Base-by-base conservation (phyloP, 2,888 invertebrate genomes). In the Pyrochroa serraticornis region DNA sequence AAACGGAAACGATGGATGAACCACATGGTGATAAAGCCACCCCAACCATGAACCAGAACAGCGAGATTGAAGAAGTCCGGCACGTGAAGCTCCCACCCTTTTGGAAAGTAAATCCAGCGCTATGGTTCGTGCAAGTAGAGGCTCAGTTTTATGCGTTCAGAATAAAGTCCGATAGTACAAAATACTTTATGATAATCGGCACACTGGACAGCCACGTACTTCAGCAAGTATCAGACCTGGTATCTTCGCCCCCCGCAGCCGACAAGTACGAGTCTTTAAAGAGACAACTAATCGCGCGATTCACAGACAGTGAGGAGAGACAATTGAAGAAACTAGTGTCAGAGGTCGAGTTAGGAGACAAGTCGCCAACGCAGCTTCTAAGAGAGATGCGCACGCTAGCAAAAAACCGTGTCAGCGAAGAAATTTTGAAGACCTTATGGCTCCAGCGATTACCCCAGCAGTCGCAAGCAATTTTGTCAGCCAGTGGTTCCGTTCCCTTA, bases 111-210 rank as follows among this genome's bases (percentile, higher is more conserved):
- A 57, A 65, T 22, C 57, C 61, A 6, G 51, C 50, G 34, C 46
- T 72, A 13, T 72, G 70, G 69, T 64, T 72, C 34, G 32, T 43
- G 1, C 72, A 72, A 53, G 54, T 72, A 6, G 70, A 72, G 34
- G 55, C 66, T 5, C 62, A 66, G 31, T 68, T 68, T 49, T 33
- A 41, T 7, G 47, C 33, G 13, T 14, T 32, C 33, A 53, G 60
- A n/a, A 63, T 67, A 37, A 59, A 53, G 6, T 30, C 46, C 7
- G 69, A 72, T 43, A 39, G 31, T 12, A 65, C 66, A 5, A 67
- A 69, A 45, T 69, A 63, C 42, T 63, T 70, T 45, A 57, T 60
- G 2, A 64, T 71, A 5, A 64, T 73, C 6, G 63, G 66, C 10
- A 58, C 63, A n/a, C 58, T 73, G 7, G 69, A 71, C 9, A 53